These are phyloP conservation scores for Buphagus erythrorhynchus DNA, from an alignment of 2,797 vertebrate genomes.

Conservation along the genomic window DNA sequence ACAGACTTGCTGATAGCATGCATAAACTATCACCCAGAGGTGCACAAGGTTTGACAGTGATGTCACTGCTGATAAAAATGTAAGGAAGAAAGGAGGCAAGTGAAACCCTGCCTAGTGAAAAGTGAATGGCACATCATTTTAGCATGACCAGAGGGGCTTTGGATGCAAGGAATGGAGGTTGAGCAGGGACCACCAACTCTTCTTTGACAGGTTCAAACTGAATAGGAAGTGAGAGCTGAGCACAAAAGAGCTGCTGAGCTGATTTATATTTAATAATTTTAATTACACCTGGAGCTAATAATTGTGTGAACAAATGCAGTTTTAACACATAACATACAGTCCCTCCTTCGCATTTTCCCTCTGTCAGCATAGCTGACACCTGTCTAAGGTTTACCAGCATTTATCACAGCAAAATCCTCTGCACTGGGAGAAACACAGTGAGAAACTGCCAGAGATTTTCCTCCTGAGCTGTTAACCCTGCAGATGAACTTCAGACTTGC, in stretches of 20 bases:
- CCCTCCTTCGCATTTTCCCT: neutral
- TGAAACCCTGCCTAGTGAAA: neutral
- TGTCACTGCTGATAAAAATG: neutral
- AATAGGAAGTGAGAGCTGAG: neutral
- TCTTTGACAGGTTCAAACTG: neutral
- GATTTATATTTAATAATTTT: neutral
- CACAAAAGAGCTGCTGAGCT: neutral
- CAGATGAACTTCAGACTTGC: neutral
- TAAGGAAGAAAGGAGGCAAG: neutral
- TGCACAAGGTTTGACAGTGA: neutral
- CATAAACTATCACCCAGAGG: neutral
- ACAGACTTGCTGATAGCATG: neutral
- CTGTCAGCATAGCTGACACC: neutral
- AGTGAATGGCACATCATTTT: neutral
- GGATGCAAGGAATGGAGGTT: neutral
- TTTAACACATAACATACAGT: neutral
- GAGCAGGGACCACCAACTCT: neutral
- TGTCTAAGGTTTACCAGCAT: neutral
- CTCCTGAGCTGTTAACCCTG: neutral
- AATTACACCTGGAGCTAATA: neutral
- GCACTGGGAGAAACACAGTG: neutral
- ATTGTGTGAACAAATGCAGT: neutral
- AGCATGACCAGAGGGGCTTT: neutral
- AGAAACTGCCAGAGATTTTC: neutral
- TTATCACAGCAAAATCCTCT: neutral